phyloP scores from a whole-genome alignment of 1,140 invertebrate genomes.

The Spodoptera litura region DNA sequence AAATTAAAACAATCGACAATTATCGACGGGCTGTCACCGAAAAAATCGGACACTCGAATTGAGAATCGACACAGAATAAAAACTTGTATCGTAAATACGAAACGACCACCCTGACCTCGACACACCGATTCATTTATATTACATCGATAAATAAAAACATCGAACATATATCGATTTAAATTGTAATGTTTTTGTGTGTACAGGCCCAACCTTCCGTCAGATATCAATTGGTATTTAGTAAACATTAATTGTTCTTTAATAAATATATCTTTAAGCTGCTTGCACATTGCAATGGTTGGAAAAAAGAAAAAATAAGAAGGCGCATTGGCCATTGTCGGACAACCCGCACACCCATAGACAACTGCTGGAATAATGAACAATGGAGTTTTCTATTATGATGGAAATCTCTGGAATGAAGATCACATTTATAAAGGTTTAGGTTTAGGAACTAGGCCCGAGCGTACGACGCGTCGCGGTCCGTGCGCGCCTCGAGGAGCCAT shows the following conservation, averaged over 20 bases:
- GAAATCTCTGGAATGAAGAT: too few relatives aligned
- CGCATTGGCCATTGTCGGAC: too few relatives aligned
- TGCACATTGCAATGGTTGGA: background rate
- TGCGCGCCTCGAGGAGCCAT: too few relatives aligned
- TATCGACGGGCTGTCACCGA: conserved; percentile 5
- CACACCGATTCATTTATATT: conserved; percentile 49
- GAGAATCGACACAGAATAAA: conserved; percentile 25
- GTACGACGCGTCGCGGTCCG: too few relatives aligned
- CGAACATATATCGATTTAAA: conserved; percentile 53
- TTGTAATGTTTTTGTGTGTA: conserved; percentile 51
- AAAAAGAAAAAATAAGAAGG: too few relatives aligned
- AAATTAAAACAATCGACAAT: conserved; percentile 44
- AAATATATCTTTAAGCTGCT: conserved; percentile 31
- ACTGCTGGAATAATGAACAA: too few relatives aligned
- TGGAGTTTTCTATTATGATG: too few relatives aligned
- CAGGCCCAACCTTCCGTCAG: conserved; percentile 50
- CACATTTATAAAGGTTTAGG: too few relatives aligned
- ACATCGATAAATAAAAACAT: conserved; percentile 30
- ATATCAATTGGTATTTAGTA: conserved; percentile 54
- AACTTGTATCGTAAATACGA: conserved; percentile 49
- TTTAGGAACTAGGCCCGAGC: too few relatives aligned
- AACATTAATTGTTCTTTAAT: conserved; percentile 50
- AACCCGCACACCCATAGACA: too few relatives aligned
- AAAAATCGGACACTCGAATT: conserved; percentile 40
- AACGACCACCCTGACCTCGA: conserved; percentile 49